Base-by-base conservation (phyloP, 2,113 vertebrate genomes). In the Bubalus kerabau region DNA sequence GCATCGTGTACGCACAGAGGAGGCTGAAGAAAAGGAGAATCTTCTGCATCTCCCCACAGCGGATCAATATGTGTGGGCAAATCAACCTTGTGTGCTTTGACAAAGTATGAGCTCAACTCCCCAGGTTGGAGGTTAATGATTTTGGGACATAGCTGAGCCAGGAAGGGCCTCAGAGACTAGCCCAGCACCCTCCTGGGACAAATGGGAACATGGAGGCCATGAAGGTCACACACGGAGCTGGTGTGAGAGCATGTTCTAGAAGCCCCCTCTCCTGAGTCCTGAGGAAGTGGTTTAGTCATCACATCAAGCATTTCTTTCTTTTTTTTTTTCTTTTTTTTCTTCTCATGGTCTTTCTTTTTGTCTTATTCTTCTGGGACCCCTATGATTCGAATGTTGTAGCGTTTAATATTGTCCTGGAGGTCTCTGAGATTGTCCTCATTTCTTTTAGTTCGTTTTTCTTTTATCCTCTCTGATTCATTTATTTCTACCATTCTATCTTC, bases 31-130 rank as follows among this genome's bases (percentile, higher is more conserved):
- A 97, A n/a, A 98, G 97, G 98, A 96, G 95, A 26, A 98, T 99
- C 71, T 99, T 99, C 98, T 99, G 98, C 62, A 98, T 99, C 86
- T 98, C 98, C 17, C 99, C 99, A 1, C 98, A 99, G 85, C 98
- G 98, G 92, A 99, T 99, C 98, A 99, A 99, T 48, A 98, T 98
- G 92, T 99, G 98, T 0, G 98, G 99, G 21, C 99, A 99, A 80
- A 97, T 99, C 76, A 99, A 99, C 98, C 98, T 99, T 2, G 96
- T 98, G 90, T 99, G 98, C 97, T 99, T 99, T 92, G 99, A 99
- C 98, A 99, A 99, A 98, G 99, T 99, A 98, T 54, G 98, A 64
- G 0, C n/a, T 50, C 1, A 67, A 54, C 59, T 87, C 56, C 78
- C 84, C 26, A 7, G n/a, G 46, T 62, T 36, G 56, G 48, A 80